Percentiles rank a stretch among this genome's conserved stretches.
Conservation (phyloP, 2,113 vertebrate species). For the Entelurus aequoreus region DNA sequence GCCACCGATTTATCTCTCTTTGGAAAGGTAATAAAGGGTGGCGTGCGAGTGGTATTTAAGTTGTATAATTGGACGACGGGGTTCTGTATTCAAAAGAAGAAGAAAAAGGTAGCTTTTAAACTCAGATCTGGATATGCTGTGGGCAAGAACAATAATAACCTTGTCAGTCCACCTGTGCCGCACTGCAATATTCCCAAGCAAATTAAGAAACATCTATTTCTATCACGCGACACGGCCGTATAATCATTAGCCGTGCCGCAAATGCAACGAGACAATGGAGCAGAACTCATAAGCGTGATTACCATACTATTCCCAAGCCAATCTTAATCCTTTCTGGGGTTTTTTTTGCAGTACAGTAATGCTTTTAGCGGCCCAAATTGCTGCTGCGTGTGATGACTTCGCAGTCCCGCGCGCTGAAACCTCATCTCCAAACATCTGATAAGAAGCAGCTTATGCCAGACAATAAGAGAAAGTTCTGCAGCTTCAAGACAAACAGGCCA, state of each 20-base stretch:
- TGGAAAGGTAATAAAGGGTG: no score
- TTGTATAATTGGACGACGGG: no score
- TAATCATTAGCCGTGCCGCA: slow-evolving; percentile 54
- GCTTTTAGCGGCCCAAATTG: slow-evolving; percentile 45
- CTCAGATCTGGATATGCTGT: no score
- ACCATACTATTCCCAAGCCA: slow-evolving; percentile 21
- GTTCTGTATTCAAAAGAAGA: no score
- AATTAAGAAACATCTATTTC: no score
- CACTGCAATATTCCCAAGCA: no score
- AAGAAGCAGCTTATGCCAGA: slow-evolving; percentile 33
- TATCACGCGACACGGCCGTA: background rate
- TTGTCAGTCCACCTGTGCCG: no score
- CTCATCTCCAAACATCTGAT: slow-evolving; percentile 48
- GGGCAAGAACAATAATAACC: no score
- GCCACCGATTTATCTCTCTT: no score
- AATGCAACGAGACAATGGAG: slow-evolving; percentile 42
- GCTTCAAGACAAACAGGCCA: no score
- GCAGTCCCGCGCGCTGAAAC: slow-evolving; percentile 28
- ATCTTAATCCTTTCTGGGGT: slow-evolving; percentile 37
- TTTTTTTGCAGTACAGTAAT: slow-evolving; percentile 43
- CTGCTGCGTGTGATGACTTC: slow-evolving; percentile 31
- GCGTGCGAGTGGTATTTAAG: no score
- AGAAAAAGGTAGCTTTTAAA: no score
- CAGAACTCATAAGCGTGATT: slow-evolving; percentile 43
- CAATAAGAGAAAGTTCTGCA: background rate